Base-by-base conservation (phyloP, 2,888 invertebrate genomes). In the Gasteruption jaculator region DNA sequence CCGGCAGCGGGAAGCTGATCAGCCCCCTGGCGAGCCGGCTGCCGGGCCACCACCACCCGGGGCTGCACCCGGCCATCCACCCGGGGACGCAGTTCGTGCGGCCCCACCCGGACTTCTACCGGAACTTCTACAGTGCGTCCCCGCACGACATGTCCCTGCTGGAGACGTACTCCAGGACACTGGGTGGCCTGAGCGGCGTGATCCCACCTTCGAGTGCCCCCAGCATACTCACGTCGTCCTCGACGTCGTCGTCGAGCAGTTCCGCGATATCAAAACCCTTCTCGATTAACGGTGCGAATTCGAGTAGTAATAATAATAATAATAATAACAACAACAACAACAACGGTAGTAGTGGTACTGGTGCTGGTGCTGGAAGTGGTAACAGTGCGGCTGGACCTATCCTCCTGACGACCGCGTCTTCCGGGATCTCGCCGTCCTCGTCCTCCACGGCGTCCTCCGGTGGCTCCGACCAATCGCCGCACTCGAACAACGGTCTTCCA, bases 101-200 rank as follows among this genome's bases (percentile, higher is more conserved):
- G 45, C 85, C 86, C 10, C 77, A 76, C 50, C 64, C 69, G 15
- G 88, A 89, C 60, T 76, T 89, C 57, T 90, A 89, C 68, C 75
- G 89, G 40, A 85, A 86, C 50, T 77, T 89, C 53, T 89, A 88
- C 68, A 80, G 78, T 1, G 77, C 79, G 8, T 82, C 84, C 4
- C 82, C 83, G 41, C 61, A 67, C 73, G 83, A 84, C 56, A 80
- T 83, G 57, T 81, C 83, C 7, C 73, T 86, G n/a, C 72, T 85
- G 43, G 85, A 85, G 58, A 76, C 76, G 56, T 86, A 86, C 69
- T 86, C 88, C 61, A 80, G 88, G 58, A 78, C 78, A 12, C 73
- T 82, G 45, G 79, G 79, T 25, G 80, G 77, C 64, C 53, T 65
- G 64, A 60, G 75, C 61, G 66, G 65, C 2, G 66, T 66, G 1